Evolutionary conservation across 2,888 invertebrate species (phyloP), one percentile per base, ranked within the genome.

Genomic region (Limnephilus rhombicus): DNA sequence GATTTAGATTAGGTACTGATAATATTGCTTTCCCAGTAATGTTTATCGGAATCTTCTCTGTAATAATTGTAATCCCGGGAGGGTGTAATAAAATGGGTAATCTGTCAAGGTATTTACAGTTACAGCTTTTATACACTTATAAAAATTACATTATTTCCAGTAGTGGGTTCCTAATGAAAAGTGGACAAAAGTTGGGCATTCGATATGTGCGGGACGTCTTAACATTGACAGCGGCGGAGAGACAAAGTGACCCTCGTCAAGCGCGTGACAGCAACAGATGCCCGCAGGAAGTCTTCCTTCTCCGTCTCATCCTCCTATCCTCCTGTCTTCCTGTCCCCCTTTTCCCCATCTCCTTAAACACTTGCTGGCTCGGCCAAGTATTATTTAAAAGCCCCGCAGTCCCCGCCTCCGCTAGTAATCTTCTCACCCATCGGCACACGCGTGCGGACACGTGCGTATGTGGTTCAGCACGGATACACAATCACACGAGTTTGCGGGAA

Each of bases 211-310:
- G 68, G 31, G 80, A 37, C 88, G 80, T 89, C 88, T 89, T 89
- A 80, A 89, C 88, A 34, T 80, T 89, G 88, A 89, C 88, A 86
- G 45, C 49, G 34, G 68, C 18, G n/a, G 80, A 80, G 68, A 89
- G 80, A 89, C 88, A 89, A 80, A 80, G 88, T 80, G 80, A 89
- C 88, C 88, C 88, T 37, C 80, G 88, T 89, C 88, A 89, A 24
- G 80, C 29, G 24, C 34, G 88, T 89, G 88, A 89, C 88, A 34
- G 88, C 88, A 89, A 45, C 88, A 89, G 88, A 68, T 89, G 88
- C 88, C 88, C 31, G 37, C n/a, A 3, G 88, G 88, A 31, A n/a
- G 88, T 87, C 31, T 87, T 68, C n/a, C 68, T 18, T 68, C 68
- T 68, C 68, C 68, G 53, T 53, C 15, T 18, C 18, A 9, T 68